phyloP scores from a whole-genome alignment of 2,888 invertebrate genomes.

The Lordiphosa andalusiaca region DNA sequence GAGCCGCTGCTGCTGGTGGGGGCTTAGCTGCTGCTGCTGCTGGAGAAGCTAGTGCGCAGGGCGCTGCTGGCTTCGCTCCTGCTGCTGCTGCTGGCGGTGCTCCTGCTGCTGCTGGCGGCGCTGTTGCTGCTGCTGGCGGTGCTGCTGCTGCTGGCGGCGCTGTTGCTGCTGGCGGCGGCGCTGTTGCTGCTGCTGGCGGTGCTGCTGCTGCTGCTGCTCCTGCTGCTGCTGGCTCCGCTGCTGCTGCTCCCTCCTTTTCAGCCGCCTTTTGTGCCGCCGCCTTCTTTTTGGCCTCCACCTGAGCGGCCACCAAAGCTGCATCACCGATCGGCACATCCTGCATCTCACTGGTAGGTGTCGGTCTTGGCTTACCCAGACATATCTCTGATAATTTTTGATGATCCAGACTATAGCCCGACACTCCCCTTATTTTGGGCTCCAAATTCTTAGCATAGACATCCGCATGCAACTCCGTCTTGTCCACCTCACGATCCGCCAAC shows the following conservation, averaged over 20 bases:
- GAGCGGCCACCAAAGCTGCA: conserved; percentile 21
- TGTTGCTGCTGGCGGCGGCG: not conserved
- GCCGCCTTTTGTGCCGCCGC: not conserved
- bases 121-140: not conserved
- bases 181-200: conserved; percentile 1
- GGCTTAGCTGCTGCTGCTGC: not conserved
- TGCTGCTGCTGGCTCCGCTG: not conserved
- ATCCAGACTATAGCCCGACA: conserved; percentile 33
- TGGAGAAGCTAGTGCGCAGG: not conserved
- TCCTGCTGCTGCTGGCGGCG: conserved; percentile 6
- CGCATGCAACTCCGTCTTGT: conserved; percentile 86
- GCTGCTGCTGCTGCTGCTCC: not conserved
- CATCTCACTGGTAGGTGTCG: conserved; percentile 40
- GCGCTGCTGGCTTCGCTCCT: not conserved
- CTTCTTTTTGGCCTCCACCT: not conserved
- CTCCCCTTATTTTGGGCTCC: conserved; percentile 84
- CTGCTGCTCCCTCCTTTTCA: not conserved
- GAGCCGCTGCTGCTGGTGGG: not conserved
- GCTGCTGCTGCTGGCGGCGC: not conserved
- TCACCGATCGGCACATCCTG: conserved; percentile 51
- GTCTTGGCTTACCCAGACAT: conserved; percentile 49
- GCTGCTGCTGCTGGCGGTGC: conserved; percentile 5
- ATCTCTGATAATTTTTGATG: conserved; percentile 44
- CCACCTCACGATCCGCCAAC: conserved; percentile 87
- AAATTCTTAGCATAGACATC: conserved; percentile 87